Evolutionary conservation across 2,888 invertebrate species (phyloP).

Genomic region (Chrysodeixis includens): DNA sequence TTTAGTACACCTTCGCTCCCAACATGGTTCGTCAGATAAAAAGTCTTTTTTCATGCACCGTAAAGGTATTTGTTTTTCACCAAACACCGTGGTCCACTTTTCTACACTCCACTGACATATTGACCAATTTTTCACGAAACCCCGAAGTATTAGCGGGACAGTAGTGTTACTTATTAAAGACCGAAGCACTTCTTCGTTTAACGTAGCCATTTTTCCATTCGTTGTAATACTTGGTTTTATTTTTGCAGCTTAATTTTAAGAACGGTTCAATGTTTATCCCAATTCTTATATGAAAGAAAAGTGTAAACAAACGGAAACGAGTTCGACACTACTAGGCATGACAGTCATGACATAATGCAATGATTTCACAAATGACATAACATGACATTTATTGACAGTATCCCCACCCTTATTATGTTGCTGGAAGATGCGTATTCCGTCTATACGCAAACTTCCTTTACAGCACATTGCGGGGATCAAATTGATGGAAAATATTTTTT

Average conservation of each 20-base stretch:
- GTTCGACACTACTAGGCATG: background rate
- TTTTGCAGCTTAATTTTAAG: background rate
- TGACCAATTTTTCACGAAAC: conserved; percentile 88
- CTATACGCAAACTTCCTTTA: too few relatives aligned
- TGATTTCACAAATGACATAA: too few relatives aligned
- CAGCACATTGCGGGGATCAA: too few relatives aligned
- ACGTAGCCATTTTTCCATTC: conserved; percentile 65
- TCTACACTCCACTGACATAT: conserved; percentile 89
- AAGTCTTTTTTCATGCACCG: conserved; percentile 81
- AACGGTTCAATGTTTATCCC: background rate
- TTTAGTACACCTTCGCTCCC: conserved; percentile 93
- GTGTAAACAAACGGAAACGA: background rate
- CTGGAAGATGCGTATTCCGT: too few relatives aligned
- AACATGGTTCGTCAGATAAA: conserved; percentile 91
- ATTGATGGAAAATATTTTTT: too few relatives aligned
- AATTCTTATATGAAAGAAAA: background rate
- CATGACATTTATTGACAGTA: too few relatives aligned
- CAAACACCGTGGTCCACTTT: conserved; percentile 90
- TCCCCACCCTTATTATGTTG: too few relatives aligned
- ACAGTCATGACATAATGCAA: background rate
- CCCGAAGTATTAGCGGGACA: conserved; percentile 88
- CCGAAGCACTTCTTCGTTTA: conserved; percentile 71
- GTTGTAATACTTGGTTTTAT: background rate
- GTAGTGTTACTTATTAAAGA: conserved; percentile 68
- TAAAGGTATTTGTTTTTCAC: conserved; percentile 88